Conservation (phyloP, 1,140 invertebrate species). For the Drosophila truncata region DNA sequence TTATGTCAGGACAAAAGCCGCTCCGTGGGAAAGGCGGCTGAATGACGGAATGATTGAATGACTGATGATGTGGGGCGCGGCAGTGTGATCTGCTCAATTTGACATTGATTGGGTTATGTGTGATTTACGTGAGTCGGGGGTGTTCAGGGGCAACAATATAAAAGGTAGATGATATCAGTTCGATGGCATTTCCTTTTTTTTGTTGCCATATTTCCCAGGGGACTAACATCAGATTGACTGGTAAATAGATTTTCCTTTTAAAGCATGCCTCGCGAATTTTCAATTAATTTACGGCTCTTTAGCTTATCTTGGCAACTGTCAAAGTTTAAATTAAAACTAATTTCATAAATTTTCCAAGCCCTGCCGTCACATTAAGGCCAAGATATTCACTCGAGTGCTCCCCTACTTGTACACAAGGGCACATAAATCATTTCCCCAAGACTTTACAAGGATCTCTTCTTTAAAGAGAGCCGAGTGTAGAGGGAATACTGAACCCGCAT, state of each 20-base stretch:
- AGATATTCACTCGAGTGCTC: slow-evolving; percentile 4
- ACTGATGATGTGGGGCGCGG: slow-evolving; percentile 38
- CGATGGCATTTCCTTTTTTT: slow-evolving; percentile 8
- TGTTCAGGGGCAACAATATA: background rate
- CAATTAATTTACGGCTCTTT: slow-evolving; percentile 12
- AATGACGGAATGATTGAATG: slow-evolving; percentile 35
- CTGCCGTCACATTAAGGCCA: slow-evolving; percentile 10
- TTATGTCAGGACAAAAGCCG: slow-evolving; percentile 11
- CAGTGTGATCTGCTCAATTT: slow-evolving; percentile 62
- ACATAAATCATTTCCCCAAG: slow-evolving; percentile 61
- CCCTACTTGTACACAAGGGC: slow-evolving; percentile 14
- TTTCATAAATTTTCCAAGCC: slow-evolving; percentile 39
- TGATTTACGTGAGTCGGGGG: slow-evolving; percentile 49
- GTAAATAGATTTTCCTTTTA: slow-evolving; percentile 25
- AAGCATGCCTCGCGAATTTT: background rate
- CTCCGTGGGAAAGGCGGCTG: background rate
- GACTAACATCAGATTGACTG: slow-evolving; percentile 10
- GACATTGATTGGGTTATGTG: slow-evolving; percentile 75
- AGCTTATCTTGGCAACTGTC: slow-evolving; percentile 40
- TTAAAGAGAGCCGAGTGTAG: background rate
- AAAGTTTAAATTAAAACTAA: slow-evolving; percentile 46
- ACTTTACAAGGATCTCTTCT: slow-evolving; percentile 10
- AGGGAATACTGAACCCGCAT: slow-evolving; percentile 25
- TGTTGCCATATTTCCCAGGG: slow-evolving; percentile 6
- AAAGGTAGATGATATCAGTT: slow-evolving; percentile 18